Conservation (phyloP, 2,797 vertebrate genomes). For the Potorous gilbertii region DNA sequence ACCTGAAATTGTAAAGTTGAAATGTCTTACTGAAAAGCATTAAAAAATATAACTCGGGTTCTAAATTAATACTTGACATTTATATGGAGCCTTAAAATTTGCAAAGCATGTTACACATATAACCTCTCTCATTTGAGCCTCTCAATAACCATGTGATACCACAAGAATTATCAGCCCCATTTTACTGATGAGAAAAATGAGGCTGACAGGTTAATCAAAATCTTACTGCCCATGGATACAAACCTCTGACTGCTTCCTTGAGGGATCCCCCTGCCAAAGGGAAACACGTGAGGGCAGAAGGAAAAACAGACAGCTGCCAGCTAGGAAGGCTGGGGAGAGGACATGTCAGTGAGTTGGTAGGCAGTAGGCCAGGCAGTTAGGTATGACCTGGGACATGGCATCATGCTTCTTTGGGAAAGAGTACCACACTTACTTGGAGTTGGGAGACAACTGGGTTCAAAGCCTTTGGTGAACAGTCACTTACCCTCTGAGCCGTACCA, state of each 20-base stretch:
- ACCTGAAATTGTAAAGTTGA: conserved; percentile 82
- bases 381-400: too few species aligned
- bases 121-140: background rate
- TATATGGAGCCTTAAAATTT: background rate
- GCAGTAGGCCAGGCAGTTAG: background rate
- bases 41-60: background rate
- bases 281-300: background rate
- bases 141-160: background rate
- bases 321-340: background rate
- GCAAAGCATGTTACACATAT: background rate
- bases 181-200: background rate
- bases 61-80: background rate
- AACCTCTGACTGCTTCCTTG: background rate
- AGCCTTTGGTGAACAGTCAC: too few species aligned
- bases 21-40: conserved; percentile 9
- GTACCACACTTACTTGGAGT: too few species aligned
- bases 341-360: background rate
- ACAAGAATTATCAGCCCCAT: background rate
- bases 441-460: too few species aligned
- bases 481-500: too few species aligned
- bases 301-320: background rate
- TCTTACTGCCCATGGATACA: background rate
- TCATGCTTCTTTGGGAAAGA: too few species aligned
- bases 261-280: background rate
- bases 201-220: background rate